Evolutionary conservation across 2,113 vertebrate genomes (phyloP).

Genomic region (Oncorhynchus kisutch): DNA sequence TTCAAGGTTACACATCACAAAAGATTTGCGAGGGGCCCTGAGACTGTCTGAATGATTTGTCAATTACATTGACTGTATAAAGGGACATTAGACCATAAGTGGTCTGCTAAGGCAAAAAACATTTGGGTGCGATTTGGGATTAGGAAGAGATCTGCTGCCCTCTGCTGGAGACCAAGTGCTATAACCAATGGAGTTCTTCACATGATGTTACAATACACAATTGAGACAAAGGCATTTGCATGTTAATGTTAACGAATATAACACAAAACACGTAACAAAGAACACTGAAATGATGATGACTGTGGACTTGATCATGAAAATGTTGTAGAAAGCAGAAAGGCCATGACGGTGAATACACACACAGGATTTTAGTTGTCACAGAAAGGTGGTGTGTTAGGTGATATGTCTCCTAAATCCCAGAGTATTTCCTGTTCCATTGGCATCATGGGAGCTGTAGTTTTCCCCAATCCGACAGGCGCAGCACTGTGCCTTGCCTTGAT

Average conservation of each 20-base stretch:
- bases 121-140: background rate
- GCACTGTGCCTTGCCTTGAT: slow-evolving; percentile 64
- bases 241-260: background rate
- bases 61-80: no score
- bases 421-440: slow-evolving; percentile 19
- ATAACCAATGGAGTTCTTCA: background rate
- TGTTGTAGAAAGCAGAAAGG: no score
- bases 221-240: background rate
- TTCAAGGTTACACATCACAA: no score
- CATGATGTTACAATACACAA: background rate
- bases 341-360: background rate
- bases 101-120: background rate
- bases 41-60: no score
- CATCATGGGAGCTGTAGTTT: slow-evolving; percentile 14
- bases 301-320: no score
- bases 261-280: no score
- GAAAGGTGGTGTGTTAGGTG: slow-evolving; percentile 44
- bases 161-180: slow-evolving; percentile 40
- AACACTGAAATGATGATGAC: no score
- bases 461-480: background rate
- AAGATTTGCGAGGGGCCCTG: no score
- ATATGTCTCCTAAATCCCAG: slow-evolving; percentile 22
- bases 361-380: slow-evolving; percentile 13
- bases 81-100: no score
- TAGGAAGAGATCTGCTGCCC: slow-evolving; percentile 44